phyloP scores from a whole-genome alignment of 2,113 vertebrate species.

The Amblyornis subalaris region DNA sequence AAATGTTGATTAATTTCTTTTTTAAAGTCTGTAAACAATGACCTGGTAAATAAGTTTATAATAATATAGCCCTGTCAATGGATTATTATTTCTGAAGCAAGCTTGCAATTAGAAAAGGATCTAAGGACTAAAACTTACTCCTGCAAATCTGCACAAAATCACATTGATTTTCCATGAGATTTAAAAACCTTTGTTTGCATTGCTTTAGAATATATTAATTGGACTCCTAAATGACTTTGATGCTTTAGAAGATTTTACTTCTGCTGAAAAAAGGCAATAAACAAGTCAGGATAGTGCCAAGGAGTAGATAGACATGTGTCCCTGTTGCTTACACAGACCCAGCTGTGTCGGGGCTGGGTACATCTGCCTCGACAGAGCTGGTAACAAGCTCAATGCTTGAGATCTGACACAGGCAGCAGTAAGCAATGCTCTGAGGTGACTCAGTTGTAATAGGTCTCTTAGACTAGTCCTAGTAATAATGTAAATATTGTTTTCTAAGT shows the following conservation, averaged over 20 bases:
- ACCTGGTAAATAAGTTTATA: not conserved
- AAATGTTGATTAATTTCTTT: not conserved
- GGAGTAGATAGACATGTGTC: not conserved
- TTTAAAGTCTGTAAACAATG: slow-evolving; percentile 5
- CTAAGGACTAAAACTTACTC: not conserved
- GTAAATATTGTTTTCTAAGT: not conserved
- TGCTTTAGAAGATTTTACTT: not conserved
- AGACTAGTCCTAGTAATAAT: not conserved
- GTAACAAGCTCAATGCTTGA: not conserved
- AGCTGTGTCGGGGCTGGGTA: not conserved
- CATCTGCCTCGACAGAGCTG: not conserved
- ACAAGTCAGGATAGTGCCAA: not conserved
- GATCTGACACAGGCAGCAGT: not conserved
- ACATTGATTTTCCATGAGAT: not conserved
- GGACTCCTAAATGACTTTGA: not conserved
- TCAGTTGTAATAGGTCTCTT: not conserved
- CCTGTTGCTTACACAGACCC: not conserved
- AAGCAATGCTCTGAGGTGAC: not conserved
- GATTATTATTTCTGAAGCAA: not conserved
- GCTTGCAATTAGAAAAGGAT: not conserved
- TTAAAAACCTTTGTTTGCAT: not conserved
- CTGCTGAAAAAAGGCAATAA: not conserved
- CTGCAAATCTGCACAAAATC: not conserved
- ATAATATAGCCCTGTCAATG: not conserved
- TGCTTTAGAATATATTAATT: slow-evolving; percentile 20